Percentiles rank a stretch among this genome's conserved stretches.
Conservation (phyloP, 2,113 vertebrate species). For the Synodontis membranacea region DNA sequence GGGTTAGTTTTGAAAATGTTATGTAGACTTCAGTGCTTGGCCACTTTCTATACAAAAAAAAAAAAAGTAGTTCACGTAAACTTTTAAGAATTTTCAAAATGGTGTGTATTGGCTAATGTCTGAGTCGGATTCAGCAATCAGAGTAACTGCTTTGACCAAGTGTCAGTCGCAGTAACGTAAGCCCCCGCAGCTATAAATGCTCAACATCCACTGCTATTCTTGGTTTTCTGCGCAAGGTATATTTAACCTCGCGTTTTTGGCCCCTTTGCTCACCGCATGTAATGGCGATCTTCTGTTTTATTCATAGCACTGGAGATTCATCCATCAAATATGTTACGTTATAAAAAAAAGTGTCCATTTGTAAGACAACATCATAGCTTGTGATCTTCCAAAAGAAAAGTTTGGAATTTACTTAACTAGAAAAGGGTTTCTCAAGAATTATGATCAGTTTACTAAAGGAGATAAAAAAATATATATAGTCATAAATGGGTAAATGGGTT, state of each 20-base stretch:
- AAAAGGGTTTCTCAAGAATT: neutral
- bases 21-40: neutral
- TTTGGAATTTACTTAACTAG: neutral
- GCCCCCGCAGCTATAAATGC: conserved; percentile 37
- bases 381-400: neutral
- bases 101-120: neutral
- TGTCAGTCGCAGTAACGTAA: conserved; percentile 20
- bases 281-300: conserved; percentile 38
- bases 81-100: neutral
- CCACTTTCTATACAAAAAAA: neutral
- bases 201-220: conserved; percentile 48
- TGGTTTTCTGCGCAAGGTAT: conserved; percentile 37
- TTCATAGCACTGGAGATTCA: conserved; percentile 33
- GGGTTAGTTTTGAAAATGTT: neutral
- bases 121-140: neutral
- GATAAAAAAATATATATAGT: too few relatives aligned
- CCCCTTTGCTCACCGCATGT: conserved; percentile 31
- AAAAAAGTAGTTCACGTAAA: neutral
- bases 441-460: neutral
- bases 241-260: conserved; percentile 55
- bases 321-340: neutral
- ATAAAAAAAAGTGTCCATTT: neutral
- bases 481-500: too few relatives aligned
- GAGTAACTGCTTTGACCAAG: neutral
- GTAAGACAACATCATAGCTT: neutral